These are phyloP conservation scores for Cerastis rubricosa DNA, from an alignment of 2,888 invertebrate genomes.

Conservation along the genomic window DNA sequence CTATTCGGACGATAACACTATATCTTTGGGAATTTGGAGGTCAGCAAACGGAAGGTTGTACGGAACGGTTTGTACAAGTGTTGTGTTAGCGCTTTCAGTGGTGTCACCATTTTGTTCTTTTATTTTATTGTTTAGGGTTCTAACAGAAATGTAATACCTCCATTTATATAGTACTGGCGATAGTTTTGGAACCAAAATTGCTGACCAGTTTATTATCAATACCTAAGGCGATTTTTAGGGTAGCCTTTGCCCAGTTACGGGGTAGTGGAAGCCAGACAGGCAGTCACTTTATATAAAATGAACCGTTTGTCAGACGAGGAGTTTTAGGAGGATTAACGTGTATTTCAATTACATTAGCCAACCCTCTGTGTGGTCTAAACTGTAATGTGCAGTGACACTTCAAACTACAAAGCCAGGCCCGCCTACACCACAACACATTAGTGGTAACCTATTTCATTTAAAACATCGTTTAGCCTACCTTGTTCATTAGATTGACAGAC, in stretches of 20 bases:
- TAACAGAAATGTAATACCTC: conserved; percentile 2
- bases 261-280: not conserved
- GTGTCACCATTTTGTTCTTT: conserved; percentile 11
- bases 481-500: not conserved
- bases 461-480: too few relatives aligned
- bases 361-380: not conserved
- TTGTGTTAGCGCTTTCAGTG: conserved; percentile 22
- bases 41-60: conserved; percentile 40
- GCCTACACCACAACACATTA: not conserved
- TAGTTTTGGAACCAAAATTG: not conserved
- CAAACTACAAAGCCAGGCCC: not conserved
- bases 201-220: not conserved
- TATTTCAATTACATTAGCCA: not conserved
- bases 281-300: not conserved
- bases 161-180: not conserved
- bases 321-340: not conserved
- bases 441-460: not conserved
- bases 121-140: conserved; percentile 15
- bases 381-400: not conserved
- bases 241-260: not conserved
- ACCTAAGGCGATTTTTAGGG: not conserved
- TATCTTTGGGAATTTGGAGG: conserved; percentile 49
- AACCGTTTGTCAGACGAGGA: not conserved
- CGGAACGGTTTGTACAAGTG: conserved; percentile 14
- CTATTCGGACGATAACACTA: conserved; percentile 50